Evolutionary conservation across 2,797 vertebrate genomes (phyloP).

Genomic region (Darevskia mixta): DNA sequence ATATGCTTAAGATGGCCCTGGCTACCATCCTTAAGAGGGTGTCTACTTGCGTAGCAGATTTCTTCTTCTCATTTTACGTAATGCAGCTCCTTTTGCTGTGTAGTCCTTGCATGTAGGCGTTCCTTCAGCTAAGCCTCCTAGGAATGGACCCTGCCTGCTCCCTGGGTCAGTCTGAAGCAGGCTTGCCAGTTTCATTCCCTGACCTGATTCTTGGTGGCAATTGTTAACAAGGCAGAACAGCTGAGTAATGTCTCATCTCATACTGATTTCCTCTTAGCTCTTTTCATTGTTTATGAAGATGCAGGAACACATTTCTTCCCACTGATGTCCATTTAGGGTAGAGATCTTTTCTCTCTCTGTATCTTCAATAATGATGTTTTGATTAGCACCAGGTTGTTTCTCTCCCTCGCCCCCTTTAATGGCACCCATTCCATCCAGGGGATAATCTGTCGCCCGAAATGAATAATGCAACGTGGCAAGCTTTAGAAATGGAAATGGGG

Average conservation of each 20-base stretch:
- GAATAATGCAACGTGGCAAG: constrained; percentile 25
- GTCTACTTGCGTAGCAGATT: not conserved
- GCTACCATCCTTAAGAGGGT: not conserved
- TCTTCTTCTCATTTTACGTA: not conserved
- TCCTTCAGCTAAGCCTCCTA: too few relatives aligned
- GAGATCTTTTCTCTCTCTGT: not conserved
- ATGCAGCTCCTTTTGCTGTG: not conserved
- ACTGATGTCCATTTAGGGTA: not conserved
- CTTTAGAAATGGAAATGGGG: constrained; percentile 22
- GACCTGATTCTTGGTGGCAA: not conserved
- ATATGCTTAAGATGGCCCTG: too few relatives aligned
- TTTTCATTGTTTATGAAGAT: not conserved
- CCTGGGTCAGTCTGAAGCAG: not conserved
- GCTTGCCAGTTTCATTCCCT: not conserved
- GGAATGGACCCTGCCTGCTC: not conserved
- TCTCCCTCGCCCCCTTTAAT: not conserved
- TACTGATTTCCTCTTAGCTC: not conserved
- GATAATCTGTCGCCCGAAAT: constrained; percentile 2
- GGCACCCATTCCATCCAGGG: not conserved
- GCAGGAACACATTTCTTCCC: not conserved
- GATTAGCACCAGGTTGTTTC: not conserved
- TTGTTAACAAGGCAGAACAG: not conserved
- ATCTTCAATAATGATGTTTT: constrained; percentile 17
- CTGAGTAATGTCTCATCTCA: not conserved
- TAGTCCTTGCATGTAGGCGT: not conserved